phyloP scores from a whole-genome alignment of 1,140 invertebrate species.

The Bombus picipes region DNA sequence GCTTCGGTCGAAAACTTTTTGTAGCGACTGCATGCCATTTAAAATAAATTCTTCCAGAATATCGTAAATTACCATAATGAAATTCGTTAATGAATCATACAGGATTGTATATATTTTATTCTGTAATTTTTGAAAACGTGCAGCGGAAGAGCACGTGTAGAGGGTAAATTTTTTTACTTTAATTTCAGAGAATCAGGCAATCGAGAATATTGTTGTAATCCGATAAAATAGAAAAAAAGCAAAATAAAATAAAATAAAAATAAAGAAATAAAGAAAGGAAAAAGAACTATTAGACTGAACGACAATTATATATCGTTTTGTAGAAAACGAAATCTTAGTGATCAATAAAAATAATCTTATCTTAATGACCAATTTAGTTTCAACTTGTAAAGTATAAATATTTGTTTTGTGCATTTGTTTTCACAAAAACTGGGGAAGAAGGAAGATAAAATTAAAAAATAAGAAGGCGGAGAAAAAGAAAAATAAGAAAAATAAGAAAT shows the following conservation, averaged over 20 bases:
- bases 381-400: too few relatives aligned
- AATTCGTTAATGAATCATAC: background rate
- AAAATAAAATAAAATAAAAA: slow-evolving; percentile 10
- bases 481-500: too few relatives aligned
- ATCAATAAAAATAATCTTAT: too few relatives aligned
- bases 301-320: too few relatives aligned
- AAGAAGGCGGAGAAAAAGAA: too few relatives aligned
- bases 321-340: too few relatives aligned
- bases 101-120: background rate
- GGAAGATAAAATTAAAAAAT: too few relatives aligned
- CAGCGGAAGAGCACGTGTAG: background rate
- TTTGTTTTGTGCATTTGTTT: too few relatives aligned
- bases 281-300: too few relatives aligned
- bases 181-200: slow-evolving; percentile 30
- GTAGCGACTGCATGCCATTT: background rate
- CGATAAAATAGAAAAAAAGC: slow-evolving; percentile 10
- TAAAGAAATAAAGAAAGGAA: slow-evolving; percentile 31
- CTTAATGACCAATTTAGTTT: too few relatives aligned
- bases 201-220: slow-evolving; percentile 71
- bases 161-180: background rate
- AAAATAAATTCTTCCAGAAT: background rate
- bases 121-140: background rate
- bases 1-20: background rate
- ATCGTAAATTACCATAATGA: background rate
- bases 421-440: too few relatives aligned